Evolutionary conservation across 23 tunicate genomes (phyloP).

Genomic region (Diplosoma virens): DNA sequence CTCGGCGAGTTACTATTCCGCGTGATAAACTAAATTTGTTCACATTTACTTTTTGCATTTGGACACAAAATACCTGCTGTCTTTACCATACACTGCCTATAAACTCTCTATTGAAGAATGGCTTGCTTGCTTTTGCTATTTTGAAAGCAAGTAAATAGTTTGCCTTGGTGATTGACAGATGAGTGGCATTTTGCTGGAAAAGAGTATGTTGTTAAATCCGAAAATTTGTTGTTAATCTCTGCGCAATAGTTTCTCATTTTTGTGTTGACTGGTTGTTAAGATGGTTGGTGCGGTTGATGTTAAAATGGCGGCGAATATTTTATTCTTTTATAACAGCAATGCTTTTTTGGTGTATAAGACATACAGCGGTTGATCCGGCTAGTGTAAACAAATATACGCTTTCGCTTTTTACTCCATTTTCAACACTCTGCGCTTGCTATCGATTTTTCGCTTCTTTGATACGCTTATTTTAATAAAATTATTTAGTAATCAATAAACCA

Average conservation of each 20-base stretch:
- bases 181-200: background rate
- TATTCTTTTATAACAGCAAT: slow-evolving; percentile 11
- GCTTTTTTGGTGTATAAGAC: slow-evolving; percentile 5
- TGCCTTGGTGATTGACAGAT: too few species aligned
- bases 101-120: slow-evolving; percentile 12
- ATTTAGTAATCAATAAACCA: too few species aligned
- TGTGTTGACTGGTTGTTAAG: background rate
- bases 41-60: too few species aligned
- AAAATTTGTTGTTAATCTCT: too few species aligned
- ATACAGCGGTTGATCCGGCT: too few species aligned
- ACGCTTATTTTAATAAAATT: too few species aligned
- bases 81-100: background rate
- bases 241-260: too few species aligned
- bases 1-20: slow-evolving; percentile 15
- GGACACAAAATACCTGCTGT: too few species aligned
- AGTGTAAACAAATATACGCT: background rate
- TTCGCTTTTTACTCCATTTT: slow-evolving; percentile 1
- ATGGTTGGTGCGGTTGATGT: background rate
- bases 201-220: background rate
- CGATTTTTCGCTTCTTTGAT: too few species aligned
- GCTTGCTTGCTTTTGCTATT: too few species aligned
- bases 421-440: slow-evolving; percentile 1
- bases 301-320: too few species aligned
- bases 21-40: slow-evolving; percentile 13
- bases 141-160: too few species aligned